Evolutionary conservation across 2,113 vertebrate genomes (phyloP).

Genomic region (Anolis carolinensis): DNA sequence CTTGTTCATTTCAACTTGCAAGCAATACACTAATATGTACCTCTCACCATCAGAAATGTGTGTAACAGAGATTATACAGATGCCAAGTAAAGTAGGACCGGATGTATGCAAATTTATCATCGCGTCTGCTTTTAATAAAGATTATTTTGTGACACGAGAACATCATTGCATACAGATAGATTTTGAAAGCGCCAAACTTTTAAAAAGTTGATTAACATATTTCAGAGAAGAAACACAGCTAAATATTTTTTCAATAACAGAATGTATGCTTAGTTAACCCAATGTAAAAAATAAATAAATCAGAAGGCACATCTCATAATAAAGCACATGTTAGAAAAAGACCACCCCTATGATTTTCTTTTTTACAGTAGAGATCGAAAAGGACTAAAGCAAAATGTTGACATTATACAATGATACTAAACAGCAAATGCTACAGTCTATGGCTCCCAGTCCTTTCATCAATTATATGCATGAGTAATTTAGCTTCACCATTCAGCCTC

Average conservation of each 20-base stretch:
- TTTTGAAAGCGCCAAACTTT: slow-evolving; percentile 16
- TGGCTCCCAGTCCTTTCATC: slow-evolving; percentile 51
- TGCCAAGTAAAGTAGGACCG: slow-evolving; percentile 9
- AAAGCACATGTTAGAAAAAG: slow-evolving; percentile 20
- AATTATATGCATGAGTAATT: slow-evolving; percentile 69
- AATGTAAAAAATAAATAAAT: background rate
- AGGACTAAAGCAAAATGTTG: slow-evolving; percentile 1
- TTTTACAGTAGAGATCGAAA: slow-evolving; percentile 36
- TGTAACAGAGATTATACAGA: background rate
- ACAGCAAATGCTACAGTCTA: slow-evolving; percentile 27
- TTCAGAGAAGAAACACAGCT: slow-evolving; percentile 10
- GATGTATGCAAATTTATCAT: slow-evolving; percentile 5
- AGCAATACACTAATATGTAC: slow-evolving; percentile 14
- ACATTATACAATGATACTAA: slow-evolving; percentile 1
- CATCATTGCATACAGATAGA: slow-evolving; percentile 38
- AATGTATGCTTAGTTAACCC: slow-evolving; percentile 6
- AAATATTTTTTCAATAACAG: slow-evolving; percentile 17
- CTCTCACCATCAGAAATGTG: slow-evolving; percentile 11
- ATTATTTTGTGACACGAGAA: slow-evolving; percentile 17
- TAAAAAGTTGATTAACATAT: slow-evolving; percentile 53
- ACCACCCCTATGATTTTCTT: slow-evolving; percentile 33
- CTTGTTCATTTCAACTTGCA: slow-evolving; percentile 46
- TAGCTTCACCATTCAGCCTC: slow-evolving; percentile 62
- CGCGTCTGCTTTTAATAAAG: slow-evolving; percentile 18
- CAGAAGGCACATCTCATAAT: background rate